Percentiles rank a stretch among this genome's conserved stretches.
These are phyloP conservation scores for Cyanistes caeruleus DNA, from an alignment of 2,113 vertebrate species.

Conservation along the genomic window DNA sequence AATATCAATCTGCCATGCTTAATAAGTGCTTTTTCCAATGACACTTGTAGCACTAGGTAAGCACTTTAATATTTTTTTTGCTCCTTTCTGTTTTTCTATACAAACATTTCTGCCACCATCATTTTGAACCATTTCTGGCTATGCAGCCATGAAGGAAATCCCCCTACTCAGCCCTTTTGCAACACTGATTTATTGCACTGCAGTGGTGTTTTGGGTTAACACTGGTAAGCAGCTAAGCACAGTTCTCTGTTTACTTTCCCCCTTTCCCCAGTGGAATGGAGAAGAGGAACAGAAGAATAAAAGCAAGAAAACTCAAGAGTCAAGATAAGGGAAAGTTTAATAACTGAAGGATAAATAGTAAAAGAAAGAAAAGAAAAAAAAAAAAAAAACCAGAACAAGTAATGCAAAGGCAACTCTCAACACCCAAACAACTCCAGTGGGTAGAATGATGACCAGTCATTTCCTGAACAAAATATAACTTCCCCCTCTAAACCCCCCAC, in stretches of 20 bases:
- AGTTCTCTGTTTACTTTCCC: not conserved
- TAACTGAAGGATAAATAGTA: not conserved
- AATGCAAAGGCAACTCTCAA: not conserved
- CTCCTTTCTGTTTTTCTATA: not conserved
- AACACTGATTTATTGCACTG: not conserved
- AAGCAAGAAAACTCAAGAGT: not conserved
- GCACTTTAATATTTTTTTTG: not conserved
- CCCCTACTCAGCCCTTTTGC: not conserved
- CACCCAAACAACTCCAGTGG: not conserved
- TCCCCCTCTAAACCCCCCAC: fast-evolving
- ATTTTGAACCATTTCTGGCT: not conserved
- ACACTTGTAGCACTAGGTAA: not conserved
- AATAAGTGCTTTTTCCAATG: not conserved
- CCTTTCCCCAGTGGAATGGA: fast-evolving
- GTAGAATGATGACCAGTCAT: not conserved
- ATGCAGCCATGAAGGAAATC: not conserved
- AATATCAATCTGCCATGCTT: not conserved
- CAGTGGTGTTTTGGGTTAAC: not conserved
- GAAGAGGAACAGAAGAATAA: not conserved
- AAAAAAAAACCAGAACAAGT: not conserved
- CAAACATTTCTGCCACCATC: not conserved
- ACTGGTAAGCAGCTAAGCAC: not conserved
- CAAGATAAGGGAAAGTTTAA: not conserved
- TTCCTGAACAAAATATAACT: not conserved
- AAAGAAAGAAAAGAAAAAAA: not conserved